Evolutionary conservation across 2,113 vertebrate genomes (phyloP).

Genomic region (Aspiorhynchus laticeps): DNA sequence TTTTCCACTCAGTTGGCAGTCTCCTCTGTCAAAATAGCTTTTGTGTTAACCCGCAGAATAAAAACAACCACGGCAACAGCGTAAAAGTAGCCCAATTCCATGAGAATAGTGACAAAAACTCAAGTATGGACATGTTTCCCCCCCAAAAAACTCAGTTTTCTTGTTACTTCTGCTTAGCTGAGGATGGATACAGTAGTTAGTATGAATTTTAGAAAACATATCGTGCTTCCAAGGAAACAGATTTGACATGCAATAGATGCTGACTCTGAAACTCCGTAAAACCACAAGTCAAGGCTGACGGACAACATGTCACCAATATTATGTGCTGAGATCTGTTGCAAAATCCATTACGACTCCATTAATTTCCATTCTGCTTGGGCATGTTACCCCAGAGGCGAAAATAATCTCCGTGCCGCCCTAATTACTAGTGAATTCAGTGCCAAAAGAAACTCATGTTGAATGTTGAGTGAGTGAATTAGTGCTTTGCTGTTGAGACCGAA

Average conservation of each 20-base stretch:
- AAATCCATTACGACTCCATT: conserved; percentile 35
- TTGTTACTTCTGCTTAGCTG: neutral
- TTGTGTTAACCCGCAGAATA: neutral
- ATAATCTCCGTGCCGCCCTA: neutral
- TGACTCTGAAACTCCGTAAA: conserved; percentile 1
- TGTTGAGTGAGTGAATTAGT: conserved; percentile 39
- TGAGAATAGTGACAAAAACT: neutral
- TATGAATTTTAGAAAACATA: neutral
- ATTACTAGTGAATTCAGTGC: conserved; percentile 48
- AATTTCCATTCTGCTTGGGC: conserved; percentile 25
- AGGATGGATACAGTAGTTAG: neutral
- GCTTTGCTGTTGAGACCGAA: conserved; percentile 41
- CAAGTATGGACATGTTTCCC: neutral
- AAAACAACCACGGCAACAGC: neutral
- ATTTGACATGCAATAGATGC: neutral
- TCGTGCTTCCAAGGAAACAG: conserved; percentile 2
- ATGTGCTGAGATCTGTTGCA: neutral
- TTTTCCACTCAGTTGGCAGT: neutral
- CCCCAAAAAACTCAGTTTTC: neutral
- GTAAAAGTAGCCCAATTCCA: neutral
- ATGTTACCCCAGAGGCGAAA: conserved; percentile 32
- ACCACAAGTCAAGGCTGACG: conserved; percentile 22
- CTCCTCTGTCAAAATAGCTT: neutral
- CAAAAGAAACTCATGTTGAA: conserved; percentile 30
- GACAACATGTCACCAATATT: conserved; percentile 35